Percentiles rank a stretch among this genome's conserved stretches.
Conservation (phyloP, 2,797 vertebrate genomes). For the Zenarchopterus dispar region DNA sequence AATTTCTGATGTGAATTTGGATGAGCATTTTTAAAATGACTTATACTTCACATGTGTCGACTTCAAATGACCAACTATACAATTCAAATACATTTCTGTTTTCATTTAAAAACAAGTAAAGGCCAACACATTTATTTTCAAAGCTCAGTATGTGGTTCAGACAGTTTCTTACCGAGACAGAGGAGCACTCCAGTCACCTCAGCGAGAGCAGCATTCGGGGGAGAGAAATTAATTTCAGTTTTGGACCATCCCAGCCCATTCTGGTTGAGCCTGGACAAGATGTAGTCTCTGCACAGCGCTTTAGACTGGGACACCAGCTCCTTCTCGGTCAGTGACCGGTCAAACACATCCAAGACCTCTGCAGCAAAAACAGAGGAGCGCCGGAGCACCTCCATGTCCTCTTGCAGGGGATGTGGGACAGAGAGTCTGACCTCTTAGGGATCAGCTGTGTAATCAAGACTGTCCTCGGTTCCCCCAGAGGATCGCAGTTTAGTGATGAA, state of each 20-base stretch:
- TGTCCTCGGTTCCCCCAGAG: conserved; percentile 37
- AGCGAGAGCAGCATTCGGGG: conserved; percentile 80
- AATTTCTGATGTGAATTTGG: too few relatives aligned
- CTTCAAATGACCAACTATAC: too few relatives aligned
- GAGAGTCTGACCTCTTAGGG: conserved; percentile 53
- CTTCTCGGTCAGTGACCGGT: conserved; percentile 90
- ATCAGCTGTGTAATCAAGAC: conserved; percentile 42
- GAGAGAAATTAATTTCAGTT: conserved; percentile 78
- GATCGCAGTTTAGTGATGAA: conserved; percentile 17
- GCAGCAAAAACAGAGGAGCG: conserved; percentile 90
- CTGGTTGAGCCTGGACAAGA: conserved; percentile 89
- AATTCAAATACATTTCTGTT: neutral
- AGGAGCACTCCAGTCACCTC: conserved; percentile 92
- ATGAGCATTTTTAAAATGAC: too few relatives aligned
- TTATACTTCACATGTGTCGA: too few relatives aligned
- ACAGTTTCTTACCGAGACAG: conserved; percentile 85
- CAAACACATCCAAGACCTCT: conserved; percentile 93
- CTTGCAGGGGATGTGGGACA: conserved; percentile 40
- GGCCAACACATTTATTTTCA: too few relatives aligned
- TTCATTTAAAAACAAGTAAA: neutral
- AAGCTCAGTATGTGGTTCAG: neutral
- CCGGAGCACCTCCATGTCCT: conserved; percentile 89
- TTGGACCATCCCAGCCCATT: conserved; percentile 91
- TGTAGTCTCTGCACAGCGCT: conserved; percentile 93
- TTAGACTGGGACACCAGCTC: conserved; percentile 95